phyloP scores from a whole-genome alignment of 2,113 vertebrate species.

The Charadrius vociferus region DNA sequence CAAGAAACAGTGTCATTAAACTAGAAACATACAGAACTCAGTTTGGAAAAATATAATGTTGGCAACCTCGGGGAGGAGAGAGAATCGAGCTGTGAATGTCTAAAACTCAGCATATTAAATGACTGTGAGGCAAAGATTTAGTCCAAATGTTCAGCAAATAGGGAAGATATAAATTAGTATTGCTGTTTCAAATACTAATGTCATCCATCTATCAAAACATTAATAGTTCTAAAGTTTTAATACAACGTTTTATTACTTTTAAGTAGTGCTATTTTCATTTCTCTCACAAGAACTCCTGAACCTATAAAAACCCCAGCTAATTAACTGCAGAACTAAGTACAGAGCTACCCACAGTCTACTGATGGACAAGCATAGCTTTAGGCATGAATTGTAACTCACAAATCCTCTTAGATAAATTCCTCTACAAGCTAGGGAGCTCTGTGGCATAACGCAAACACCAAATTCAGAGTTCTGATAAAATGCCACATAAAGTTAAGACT shows the following conservation, averaged over 20 bases:
- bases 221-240: background rate
- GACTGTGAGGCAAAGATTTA: background rate
- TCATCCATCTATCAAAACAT: background rate
- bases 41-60: background rate
- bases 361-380: conserved; percentile 59
- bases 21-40: background rate
- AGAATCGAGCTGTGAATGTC: background rate
- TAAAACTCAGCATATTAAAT: background rate
- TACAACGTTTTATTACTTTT: background rate
- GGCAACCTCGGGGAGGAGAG: background rate
- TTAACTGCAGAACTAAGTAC: conserved; percentile 11
- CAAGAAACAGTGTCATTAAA: background rate
- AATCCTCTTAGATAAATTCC: conserved; percentile 60
- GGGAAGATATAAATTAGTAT: background rate
- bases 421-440: conserved; percentile 30
- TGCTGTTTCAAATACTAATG: background rate
- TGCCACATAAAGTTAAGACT: background rate
- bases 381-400: conserved; percentile 33
- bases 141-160: background rate
- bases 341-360: background rate
- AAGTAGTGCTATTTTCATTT: too few relatives aligned
- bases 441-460: background rate
- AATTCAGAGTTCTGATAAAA: conserved; percentile 19
- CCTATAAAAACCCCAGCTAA: background rate
- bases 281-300: background rate